phyloP scores from a whole-genome alignment of 92 coral and sea anemone species.

The Phenganax stokvisi region DNA sequence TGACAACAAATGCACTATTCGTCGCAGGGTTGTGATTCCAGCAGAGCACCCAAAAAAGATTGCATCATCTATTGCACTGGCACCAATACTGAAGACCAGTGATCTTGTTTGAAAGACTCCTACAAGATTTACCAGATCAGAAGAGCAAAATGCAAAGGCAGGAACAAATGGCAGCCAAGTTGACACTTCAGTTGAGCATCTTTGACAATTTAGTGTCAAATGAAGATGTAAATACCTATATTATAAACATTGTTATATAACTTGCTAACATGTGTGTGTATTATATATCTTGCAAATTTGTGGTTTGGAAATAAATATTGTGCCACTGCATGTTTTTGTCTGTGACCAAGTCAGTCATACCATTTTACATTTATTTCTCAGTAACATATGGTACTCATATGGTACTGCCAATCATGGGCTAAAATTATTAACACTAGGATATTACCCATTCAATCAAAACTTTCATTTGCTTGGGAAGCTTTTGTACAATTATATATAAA shows the following conservation, averaged over 20 bases:
- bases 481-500: background rate
- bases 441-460: background rate
- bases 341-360: too few relatives aligned
- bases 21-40: background rate
- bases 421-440: background rate
- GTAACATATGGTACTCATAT: background rate
- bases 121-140: conserved; percentile 3
- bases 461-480: conserved; percentile 3
- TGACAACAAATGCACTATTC: conserved; percentile 14
- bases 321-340: background rate
- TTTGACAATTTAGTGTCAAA: background rate
- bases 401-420: background rate
- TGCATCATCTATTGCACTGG: conserved; percentile 27
- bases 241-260: conserved; percentile 4
- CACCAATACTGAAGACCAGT: conserved; percentile 2
- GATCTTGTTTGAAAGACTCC: conserved; percentile 10
- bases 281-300: conserved; percentile 1
- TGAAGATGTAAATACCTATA: conserved; percentile 8
- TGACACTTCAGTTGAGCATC: conserved; percentile 28
- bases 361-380: background rate
- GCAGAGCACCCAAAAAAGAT: conserved; percentile 21
- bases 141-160: conserved; percentile 32
- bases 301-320: conserved; percentile 14
- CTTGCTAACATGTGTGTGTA: background rate
- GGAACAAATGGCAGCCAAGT: conserved; percentile 49